Base-by-base conservation (phyloP, 2,797 vertebrate genomes). In the Phataginus tetradactyla region DNA sequence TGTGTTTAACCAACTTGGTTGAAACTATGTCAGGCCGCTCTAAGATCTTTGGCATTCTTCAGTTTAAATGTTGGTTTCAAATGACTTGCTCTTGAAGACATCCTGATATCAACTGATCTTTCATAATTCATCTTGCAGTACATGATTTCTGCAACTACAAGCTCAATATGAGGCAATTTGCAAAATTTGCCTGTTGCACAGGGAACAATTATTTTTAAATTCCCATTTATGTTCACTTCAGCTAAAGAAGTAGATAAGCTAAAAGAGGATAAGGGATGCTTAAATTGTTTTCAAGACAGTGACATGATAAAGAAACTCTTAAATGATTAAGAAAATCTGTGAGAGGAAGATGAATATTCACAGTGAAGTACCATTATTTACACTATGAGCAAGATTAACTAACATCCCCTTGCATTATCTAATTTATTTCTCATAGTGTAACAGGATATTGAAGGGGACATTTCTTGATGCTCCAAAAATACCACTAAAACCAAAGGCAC, bases 281-380 rank as follows among this genome's bases (percentile, higher is more conserved):
- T 72, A 88, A 69, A n/a, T 75, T 92, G 49, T 94, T 94, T 94
- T 92, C 45, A 55, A 92, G 49, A 88, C 84, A 92, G 32, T 55
- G 27, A 95, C 64, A 6, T 90, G 51, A 14, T 64, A 63, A 69
- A 69, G 45, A 90, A 75, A 72, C 11, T 42, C 55, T 64, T 90
- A 88, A 80, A 23, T 37, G 20, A 12, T 7, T 83, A 89, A 86
- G 9, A 45, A 71, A 91, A 79, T n/a, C 39, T 92, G n/a, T 72
- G 18, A 94, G 57, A 68, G 18, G 21, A 49, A 79, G 45, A 49
- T 77, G 34, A 68, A 59, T 59, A 42, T 59, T 45, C 68, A 69
- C 25, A 42, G 61, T 68, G 81, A 86, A 77, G 68, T 68, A 59
- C 5, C 42, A 8, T n/a, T 34, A 51, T 12, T 29, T 34, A 66